Percentiles rank a stretch among this genome's conserved stretches.
Conservation (phyloP, 1,140 invertebrate genomes). For the Colletes latitarsis region DNA sequence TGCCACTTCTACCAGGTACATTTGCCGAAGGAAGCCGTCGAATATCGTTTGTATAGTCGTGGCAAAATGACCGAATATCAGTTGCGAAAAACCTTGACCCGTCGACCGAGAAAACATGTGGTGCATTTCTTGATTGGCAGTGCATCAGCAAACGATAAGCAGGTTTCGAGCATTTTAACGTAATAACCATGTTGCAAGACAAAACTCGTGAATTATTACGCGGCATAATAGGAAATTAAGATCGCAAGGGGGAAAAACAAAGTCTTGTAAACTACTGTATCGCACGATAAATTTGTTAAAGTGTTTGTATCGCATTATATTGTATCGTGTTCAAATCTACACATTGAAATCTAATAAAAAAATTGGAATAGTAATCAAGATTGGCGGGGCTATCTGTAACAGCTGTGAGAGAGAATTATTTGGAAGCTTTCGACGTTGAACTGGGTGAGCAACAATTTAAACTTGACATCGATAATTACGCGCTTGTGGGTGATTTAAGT, state of each 20-base stretch:
- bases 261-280: neutral
- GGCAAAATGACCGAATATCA: neutral
- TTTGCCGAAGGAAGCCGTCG: constrained; percentile 41
- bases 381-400: no score
- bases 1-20: constrained; percentile 54
- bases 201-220: constrained; percentile 4
- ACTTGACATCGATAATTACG: neutral
- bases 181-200: neutral
- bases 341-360: neutral
- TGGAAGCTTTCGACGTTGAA: neutral
- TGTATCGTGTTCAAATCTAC: no score
- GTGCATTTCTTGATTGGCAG: constrained; percentile 47
- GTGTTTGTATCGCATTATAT: no score
- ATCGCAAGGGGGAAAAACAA: no score
- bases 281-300: neutral
- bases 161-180: neutral
- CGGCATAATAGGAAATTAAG: neutral
- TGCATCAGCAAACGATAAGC: neutral
- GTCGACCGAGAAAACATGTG: constrained; percentile 15
- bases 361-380: neutral
- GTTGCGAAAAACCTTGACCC: neutral
- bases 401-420: neutral
- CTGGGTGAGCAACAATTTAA: neutral
- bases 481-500: no score
- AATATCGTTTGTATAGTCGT: constrained; percentile 5